Evolutionary conservation across 1,140 invertebrate species (phyloP).

Genomic region (Trachymyrmex septentrionalis): DNA sequence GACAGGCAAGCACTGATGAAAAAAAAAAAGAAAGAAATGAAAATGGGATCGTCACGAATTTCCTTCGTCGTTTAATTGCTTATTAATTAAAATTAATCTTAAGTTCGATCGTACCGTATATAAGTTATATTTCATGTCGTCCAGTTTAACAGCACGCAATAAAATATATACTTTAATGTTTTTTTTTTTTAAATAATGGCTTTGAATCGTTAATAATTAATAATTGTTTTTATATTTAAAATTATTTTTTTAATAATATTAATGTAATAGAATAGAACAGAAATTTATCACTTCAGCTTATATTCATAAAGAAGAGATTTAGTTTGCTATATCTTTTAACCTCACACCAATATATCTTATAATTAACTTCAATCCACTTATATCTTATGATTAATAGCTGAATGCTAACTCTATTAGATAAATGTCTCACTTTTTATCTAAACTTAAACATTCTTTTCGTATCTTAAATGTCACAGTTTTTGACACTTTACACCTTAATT

Average conservation of each 20-base stretch:
- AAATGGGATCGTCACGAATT: constrained; percentile 31
- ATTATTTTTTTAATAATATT: neutral
- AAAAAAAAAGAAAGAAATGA: neutral
- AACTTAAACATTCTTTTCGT: no score
- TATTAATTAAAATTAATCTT: constrained; percentile 26
- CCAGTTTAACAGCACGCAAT: neutral
- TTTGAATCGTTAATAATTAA: neutral
- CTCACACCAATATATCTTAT: no score
- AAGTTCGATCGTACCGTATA: neutral
- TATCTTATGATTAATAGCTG: no score
- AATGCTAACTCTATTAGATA: no score
- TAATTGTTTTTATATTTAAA: neutral
- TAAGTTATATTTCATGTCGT: neutral
- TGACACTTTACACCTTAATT: neutral
- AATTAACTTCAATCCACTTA: no score
- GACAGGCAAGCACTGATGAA: neutral
- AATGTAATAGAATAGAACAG: neutral
- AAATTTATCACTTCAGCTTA: no score
- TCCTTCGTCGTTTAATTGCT: neutral
- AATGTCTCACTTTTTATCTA: no score
- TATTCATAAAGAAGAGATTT: no score
- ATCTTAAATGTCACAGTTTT: neutral
- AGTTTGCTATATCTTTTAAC: no score
- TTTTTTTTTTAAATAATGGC: neutral
- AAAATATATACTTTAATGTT: neutral